phyloP scores from a whole-genome alignment of 2,888 invertebrate genomes.

The Drymonia ruficornis region DNA sequence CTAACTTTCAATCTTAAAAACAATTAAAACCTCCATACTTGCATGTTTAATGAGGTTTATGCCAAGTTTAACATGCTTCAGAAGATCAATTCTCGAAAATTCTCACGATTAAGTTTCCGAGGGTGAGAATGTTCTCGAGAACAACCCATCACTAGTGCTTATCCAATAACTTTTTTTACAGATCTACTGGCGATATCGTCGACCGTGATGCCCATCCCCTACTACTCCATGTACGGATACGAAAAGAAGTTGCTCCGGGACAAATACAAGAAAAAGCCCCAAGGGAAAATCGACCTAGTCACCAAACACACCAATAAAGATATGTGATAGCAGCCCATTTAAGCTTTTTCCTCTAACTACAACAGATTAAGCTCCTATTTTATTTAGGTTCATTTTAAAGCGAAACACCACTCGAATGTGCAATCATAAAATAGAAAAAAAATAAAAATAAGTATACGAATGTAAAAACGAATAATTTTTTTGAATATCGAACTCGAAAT shows the following conservation, averaged over 20 bases:
- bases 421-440: no score
- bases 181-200: conserved; percentile 76
- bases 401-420: background rate
- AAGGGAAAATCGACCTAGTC: conserved; percentile 71
- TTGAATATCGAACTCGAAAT: background rate
- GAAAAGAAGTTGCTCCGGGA: conserved; percentile 72
- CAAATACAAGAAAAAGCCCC: conserved; percentile 70
- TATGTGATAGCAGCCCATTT: conserved; percentile 19
- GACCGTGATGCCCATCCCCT: conserved; percentile 74
- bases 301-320: conserved; percentile 69
- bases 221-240: conserved; percentile 70
- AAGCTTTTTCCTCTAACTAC: background rate
- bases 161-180: conserved; percentile 48
- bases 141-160: no score
- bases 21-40: no score
- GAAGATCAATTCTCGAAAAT: no score
- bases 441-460: no score
- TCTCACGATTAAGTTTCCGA: no score
- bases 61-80: no score
- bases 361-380: background rate
- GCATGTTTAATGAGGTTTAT: background rate
- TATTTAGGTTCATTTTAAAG: background rate
- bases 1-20: no score
- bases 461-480: background rate
- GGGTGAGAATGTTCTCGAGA: no score